Percentiles rank a stretch among this genome's conserved stretches.
Conservation (phyloP, 2,113 vertebrate species). For the Merops nubicus region DNA sequence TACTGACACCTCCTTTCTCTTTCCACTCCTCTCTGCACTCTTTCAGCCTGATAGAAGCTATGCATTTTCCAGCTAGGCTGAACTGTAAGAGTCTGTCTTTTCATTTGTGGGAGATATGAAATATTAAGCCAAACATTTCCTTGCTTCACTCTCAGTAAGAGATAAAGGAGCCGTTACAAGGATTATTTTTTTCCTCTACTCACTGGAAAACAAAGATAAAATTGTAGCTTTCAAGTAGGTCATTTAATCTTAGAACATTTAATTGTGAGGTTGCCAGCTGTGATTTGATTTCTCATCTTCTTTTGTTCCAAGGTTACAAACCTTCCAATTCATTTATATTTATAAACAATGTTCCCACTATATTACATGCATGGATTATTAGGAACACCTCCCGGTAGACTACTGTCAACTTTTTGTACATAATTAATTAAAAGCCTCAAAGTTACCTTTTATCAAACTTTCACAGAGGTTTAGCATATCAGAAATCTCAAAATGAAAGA, state of each 20-base stretch:
- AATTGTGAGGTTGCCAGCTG: slow-evolving; percentile 66
- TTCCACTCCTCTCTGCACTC: not conserved
- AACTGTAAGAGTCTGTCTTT: not conserved
- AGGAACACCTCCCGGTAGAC: slow-evolving; percentile 70
- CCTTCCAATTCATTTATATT: slow-evolving; percentile 74
- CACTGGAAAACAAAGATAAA: slow-evolving; percentile 75
- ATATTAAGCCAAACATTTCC: slow-evolving; percentile 44
- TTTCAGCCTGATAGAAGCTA: not conserved
- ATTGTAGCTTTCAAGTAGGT: slow-evolving; percentile 71
- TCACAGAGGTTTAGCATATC: slow-evolving; percentile 68
- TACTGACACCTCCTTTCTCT: not conserved
- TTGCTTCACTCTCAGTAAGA: not conserved
- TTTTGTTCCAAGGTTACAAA: slow-evolving; percentile 77
- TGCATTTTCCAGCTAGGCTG: not conserved
- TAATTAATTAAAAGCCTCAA: slow-evolving; percentile 79
- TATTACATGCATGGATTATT: slow-evolving; percentile 75
- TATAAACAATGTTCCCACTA: slow-evolving; percentile 74
- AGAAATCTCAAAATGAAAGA: slow-evolving; percentile 72
- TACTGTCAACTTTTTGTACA: slow-evolving; percentile 70
- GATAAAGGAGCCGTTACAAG: slow-evolving; percentile 29
- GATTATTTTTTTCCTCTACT: slow-evolving; percentile 46
- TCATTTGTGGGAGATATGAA: slow-evolving; percentile 45
- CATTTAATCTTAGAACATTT: slow-evolving; percentile 66
- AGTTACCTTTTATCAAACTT: slow-evolving; percentile 76
- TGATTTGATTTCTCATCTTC: slow-evolving; percentile 67